phyloP scores from a whole-genome alignment of 2,797 vertebrate genomes.

The Hemitrygon akajei region DNA sequence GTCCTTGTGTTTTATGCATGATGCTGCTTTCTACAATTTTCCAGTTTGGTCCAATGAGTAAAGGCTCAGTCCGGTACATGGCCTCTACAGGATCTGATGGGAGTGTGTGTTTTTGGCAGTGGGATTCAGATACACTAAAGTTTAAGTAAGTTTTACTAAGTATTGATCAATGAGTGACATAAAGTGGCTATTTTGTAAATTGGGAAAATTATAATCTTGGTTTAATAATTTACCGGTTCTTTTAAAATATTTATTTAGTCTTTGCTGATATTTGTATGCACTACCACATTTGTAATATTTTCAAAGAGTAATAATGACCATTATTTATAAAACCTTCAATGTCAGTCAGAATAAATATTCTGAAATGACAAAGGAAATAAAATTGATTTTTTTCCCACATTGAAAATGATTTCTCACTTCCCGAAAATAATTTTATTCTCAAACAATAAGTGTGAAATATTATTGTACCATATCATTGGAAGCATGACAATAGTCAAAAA shows the following conservation, averaged over 20 bases:
- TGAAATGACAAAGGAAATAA: neutral
- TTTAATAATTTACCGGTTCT: neutral
- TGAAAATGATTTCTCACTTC: neutral
- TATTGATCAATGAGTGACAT: neutral
- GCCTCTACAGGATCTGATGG: conserved; percentile 95
- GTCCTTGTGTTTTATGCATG: neutral
- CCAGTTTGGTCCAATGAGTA: conserved; percentile 93
- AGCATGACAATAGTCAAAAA: neutral
- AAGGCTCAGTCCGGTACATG: conserved; percentile 86
- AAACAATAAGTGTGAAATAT: neutral
- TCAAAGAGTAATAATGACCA: neutral
- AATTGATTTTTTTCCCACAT: neutral
- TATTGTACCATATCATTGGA: neutral
- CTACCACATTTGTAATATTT: neutral
- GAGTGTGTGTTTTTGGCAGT: conserved; percentile 96
- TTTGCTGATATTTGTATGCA: neutral
- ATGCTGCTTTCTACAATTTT: conserved; percentile 40
- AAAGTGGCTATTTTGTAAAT: neutral
- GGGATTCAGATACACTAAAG: conserved; percentile 79
- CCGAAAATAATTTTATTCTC: neutral
- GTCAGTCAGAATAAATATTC: neutral
- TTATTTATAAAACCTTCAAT: neutral
- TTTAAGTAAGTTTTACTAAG: conserved; percentile 70
- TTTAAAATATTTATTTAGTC: neutral
- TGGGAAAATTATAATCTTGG: neutral